A percentile compares a stretch with the other conserved stretches of the same genome.
Evolutionary conservation across 2,888 invertebrate genomes (phyloP).

Genomic region (Nephrotoma guestfalica): DNA sequence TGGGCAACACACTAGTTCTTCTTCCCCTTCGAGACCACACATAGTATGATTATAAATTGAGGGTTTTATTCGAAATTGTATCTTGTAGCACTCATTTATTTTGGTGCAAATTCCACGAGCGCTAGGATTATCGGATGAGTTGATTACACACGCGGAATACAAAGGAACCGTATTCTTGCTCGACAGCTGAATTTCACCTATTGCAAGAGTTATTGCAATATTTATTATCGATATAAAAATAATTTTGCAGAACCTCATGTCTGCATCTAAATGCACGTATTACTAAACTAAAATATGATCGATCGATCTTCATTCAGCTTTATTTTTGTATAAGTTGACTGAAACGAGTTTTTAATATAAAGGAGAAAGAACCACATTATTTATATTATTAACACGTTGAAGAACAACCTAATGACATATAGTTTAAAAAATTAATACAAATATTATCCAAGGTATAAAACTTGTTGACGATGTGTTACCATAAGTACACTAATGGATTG

Average conservation of each 20-base stretch:
- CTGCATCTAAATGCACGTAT: background rate
- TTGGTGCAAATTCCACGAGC: background rate
- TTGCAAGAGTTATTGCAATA: background rate
- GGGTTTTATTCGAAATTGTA: background rate
- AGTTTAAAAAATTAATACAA: background rate
- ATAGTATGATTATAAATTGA: background rate
- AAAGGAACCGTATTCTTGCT: background rate
- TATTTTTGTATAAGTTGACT: too few relatives aligned
- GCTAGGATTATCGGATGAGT: background rate
- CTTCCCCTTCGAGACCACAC: background rate
- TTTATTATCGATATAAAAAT: background rate
- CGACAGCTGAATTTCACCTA: background rate
- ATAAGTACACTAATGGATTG: too few relatives aligned
- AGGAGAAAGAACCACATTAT: background rate
- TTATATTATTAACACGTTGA: background rate
- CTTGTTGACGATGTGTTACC: too few relatives aligned
- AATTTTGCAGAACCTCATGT: background rate
- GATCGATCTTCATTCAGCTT: too few relatives aligned
- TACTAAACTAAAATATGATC: background rate
- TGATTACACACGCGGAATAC: background rate
- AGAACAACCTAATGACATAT: background rate
- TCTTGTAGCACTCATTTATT: background rate
- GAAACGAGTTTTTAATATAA: background rate
- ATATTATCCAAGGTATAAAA: background rate
- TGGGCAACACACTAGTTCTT: background rate